phyloP scores from a whole-genome alignment of 1,140 invertebrate genomes.

The Temnothorax longispinosus region DNA sequence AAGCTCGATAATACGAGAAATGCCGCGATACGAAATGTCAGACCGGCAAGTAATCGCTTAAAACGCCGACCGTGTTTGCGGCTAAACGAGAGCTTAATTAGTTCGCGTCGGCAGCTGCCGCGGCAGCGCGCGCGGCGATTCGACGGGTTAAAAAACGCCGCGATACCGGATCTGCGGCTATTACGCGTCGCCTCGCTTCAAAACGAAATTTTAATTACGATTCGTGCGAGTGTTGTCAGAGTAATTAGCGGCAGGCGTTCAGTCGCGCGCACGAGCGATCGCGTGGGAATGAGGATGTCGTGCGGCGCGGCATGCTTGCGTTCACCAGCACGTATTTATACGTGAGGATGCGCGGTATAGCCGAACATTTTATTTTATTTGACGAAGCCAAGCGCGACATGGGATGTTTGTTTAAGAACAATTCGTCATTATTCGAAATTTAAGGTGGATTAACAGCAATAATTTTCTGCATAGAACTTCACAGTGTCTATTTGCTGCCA shows the following conservation, averaged over 20 bases:
- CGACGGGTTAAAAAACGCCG: constrained; percentile 66
- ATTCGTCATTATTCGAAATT: background rate
- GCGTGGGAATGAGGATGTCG: constrained; percentile 31
- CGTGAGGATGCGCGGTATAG: background rate
- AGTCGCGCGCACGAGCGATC: constrained; percentile 29
- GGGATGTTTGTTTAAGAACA: background rate
- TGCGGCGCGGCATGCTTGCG: background rate
- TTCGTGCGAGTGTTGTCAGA: constrained; percentile 61
- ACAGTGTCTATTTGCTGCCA: background rate
- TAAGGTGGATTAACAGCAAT: background rate
- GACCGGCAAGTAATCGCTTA: constrained; percentile 60
- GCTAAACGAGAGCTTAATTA: constrained; percentile 74
- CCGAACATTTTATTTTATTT: constrained; percentile 1
- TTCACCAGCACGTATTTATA: background rate
- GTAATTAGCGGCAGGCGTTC: constrained; percentile 70
- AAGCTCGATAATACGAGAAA: constrained; percentile 52
- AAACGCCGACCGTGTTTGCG: constrained; percentile 65
- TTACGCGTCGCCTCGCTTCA: constrained; percentile 63
- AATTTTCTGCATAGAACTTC: background rate
- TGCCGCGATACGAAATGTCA: background rate
- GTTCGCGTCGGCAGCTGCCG: constrained; percentile 71
- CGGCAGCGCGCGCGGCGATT: constrained; percentile 23
- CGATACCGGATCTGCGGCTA: constrained; percentile 68
- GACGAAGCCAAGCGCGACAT: background rate
- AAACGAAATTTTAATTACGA: constrained; percentile 73